These are phyloP conservation scores for Tangachromis dhanisi DNA, from an alignment of 2,113 vertebrate species.

Conservation along the genomic window DNA sequence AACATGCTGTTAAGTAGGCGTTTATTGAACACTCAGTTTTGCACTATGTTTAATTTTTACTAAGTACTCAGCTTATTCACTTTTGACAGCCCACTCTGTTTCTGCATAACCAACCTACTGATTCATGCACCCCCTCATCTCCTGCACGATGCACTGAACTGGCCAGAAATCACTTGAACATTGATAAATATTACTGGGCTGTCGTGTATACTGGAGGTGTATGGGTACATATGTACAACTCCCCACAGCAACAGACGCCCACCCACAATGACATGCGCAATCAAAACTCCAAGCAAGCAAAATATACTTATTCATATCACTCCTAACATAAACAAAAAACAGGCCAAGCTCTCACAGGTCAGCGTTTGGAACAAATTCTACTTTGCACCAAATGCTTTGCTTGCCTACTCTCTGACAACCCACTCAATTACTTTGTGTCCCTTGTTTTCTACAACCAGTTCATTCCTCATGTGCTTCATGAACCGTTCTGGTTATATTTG, in stretches of 20 bases:
- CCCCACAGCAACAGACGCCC: constrained; percentile 10
- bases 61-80: constrained; percentile 37
- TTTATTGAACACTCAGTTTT: constrained; percentile 29
- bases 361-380: constrained; percentile 47
- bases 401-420: constrained; percentile 38
- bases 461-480: constrained; percentile 28
- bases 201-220: neutral
- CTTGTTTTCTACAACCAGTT: constrained; percentile 22
- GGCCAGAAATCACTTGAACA: constrained; percentile 22
- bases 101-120: constrained; percentile 53
- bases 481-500: neutral
- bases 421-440: constrained; percentile 40
- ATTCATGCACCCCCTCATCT: constrained; percentile 45
- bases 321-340: constrained; percentile 8
- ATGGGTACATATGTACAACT: constrained; percentile 5
- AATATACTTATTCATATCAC: neutral
- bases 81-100: constrained; percentile 45
- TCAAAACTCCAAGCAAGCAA: neutral
- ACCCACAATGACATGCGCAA: neutral
- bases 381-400: constrained; percentile 51
- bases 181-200: constrained; percentile 23
- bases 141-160: constrained; percentile 31
- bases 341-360: constrained; percentile 40
- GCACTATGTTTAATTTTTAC: constrained; percentile 31
- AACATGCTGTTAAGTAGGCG: constrained; percentile 5